Base-by-base conservation (phyloP, 1,140 invertebrate genomes). In the Leptoteleia sp. region DNA sequence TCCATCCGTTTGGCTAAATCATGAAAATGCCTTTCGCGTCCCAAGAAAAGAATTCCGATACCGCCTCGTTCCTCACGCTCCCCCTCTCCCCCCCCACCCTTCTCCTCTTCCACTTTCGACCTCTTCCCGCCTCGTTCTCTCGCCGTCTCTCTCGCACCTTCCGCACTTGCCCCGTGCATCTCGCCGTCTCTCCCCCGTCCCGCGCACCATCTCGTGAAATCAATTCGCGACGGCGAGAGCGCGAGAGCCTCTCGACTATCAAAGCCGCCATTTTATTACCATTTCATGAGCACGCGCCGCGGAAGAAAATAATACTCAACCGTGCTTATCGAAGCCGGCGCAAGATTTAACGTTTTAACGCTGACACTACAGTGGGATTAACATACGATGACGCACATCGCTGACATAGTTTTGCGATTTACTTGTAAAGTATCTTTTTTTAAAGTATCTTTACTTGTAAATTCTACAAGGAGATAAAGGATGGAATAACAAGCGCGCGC, bases 231-330 rank as follows among this genome's bases (percentile, higher is more conserved):
- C 11, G 40, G 40, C 22, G 9, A 47, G 5, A n/a, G n/a, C n/a
- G 13, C 25, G 48, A 33, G 29, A 45, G 13, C 13, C 61, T 43
- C 71, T 75, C 45, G 52, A 75, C 71, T 65, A 67, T 43, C 35
- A 57, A 57, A 73, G 38, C 43, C 43, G 37, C 54, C 52, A 59
- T 75, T 67, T 67, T 65, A 65, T 75, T 75, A 75, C 71, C 61
- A 75, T 75, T 75, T 67, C 52, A 75, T 65, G 43, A 52, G n/a
- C n/a, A 50, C 50, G 50, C 70, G 12, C 38, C 17, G 43, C 50
- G 31, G 40, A 65, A 57, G 50, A 57, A 57, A 65, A 64, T 73
- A 64, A 57, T 65, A 57, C 50, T 65, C 35, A 19, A 50, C 67
- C 43, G 13, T 48, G 55, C 61, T 62, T 72, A 72, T 72, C 11